Conservation (phyloP, 2,888 invertebrate species). For the Tetrapedia diversipes region DNA sequence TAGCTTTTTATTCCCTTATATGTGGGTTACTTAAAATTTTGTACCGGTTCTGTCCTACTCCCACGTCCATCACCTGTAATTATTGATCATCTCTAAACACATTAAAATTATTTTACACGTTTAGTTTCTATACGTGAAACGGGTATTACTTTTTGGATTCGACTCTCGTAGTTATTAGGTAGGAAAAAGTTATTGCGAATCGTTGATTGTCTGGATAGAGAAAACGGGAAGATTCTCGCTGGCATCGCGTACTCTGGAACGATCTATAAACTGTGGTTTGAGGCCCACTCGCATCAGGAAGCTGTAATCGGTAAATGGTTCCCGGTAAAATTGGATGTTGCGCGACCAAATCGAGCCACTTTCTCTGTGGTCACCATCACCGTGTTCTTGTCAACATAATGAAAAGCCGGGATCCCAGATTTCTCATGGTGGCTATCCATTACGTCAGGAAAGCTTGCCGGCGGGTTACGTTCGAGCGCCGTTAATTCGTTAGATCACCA, state of each 20-base stretch:
- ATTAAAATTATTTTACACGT: too few relatives aligned
- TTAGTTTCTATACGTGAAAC: too few relatives aligned
- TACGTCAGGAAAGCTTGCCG: conserved; percentile 51
- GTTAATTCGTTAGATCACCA: conserved; percentile 79
- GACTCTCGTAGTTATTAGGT: background rate
- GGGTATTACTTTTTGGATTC: too few relatives aligned
- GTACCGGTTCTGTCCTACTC: too few relatives aligned
- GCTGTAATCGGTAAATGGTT: background rate
- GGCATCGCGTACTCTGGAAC: background rate
- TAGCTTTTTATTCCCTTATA: too few relatives aligned
- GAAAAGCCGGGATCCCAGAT: background rate
- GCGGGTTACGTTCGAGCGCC: conserved; percentile 59
- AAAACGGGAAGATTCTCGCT: background rate
- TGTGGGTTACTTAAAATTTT: too few relatives aligned
- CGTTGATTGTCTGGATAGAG: background rate
- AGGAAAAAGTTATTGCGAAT: background rate
- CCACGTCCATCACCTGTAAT: too few relatives aligned
- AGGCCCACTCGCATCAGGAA: background rate
- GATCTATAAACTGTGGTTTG: conserved; percentile 5
- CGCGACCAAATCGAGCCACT: background rate
- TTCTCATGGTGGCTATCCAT: conserved; percentile 2
- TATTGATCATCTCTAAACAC: too few relatives aligned
- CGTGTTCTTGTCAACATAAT: background rate
- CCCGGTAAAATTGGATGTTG: background rate
- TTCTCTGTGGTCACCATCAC: background rate